Evolutionary conservation across 1,140 invertebrate species (phyloP).

Genomic region (Cydia pomonella): DNA sequence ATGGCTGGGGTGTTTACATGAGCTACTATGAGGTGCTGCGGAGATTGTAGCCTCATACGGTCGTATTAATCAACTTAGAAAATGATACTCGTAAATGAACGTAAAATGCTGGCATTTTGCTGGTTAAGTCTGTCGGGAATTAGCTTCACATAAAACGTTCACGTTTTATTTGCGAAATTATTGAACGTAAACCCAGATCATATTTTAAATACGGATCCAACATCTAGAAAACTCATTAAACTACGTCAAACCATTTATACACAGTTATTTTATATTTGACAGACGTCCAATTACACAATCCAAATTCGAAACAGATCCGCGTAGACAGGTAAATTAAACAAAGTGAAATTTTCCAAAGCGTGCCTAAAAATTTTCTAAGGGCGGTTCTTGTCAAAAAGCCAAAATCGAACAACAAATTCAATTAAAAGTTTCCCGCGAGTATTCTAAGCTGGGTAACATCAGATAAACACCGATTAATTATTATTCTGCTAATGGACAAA

Average conservation of each 20-base stretch:
- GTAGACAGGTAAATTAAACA: conserved; percentile 53
- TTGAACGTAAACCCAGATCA: not conserved
- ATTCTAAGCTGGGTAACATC: conserved; percentile 67
- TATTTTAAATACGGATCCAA: conserved; percentile 9
- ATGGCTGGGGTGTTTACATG: conserved; percentile 31
- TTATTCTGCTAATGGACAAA: conserved; percentile 67
- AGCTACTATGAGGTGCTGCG: conserved; percentile 24
- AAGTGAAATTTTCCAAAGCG: conserved; percentile 52
- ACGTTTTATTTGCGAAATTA: not conserved
- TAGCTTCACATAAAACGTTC: not conserved
- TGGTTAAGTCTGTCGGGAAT: not conserved
- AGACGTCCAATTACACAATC: conserved; percentile 20
- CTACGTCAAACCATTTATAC: conserved; percentile 2
- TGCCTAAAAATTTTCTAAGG: conserved; percentile 64
- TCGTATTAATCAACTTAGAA: conserved; percentile 28
- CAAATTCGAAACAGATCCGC: conserved; percentile 30
- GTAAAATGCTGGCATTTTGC: not conserved
- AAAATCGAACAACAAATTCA: conserved; percentile 75
- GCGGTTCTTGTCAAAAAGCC: conserved; percentile 70
- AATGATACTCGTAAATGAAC: conserved; percentile 5
- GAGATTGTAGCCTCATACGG: conserved; percentile 27
- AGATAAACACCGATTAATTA: conserved; percentile 75
- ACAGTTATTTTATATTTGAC: conserved; percentile 20
- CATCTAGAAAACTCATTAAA: conserved; percentile 17
- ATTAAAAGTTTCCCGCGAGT: conserved; percentile 73